These are phyloP conservation scores for Cantharis flavilabris DNA, from an alignment of 2,888 invertebrate species.

Conservation along the genomic window DNA sequence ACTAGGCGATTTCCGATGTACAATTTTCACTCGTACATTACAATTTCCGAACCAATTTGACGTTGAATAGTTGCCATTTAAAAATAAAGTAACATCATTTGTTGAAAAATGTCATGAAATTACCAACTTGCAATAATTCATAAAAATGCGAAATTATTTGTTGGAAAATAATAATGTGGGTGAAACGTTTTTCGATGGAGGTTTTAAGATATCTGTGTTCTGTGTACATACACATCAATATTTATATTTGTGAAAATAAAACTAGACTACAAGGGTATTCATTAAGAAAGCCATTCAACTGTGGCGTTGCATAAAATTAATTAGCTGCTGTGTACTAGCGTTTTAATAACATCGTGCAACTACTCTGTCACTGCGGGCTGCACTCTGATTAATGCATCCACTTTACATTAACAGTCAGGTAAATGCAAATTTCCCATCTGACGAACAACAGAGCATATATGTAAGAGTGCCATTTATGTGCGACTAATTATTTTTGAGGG, in stretches of 20 bases:
- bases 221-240: not conserved
- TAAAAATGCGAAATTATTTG: not conserved
- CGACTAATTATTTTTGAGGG: constrained; percentile 29
- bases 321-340: constrained; percentile 54
- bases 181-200: not conserved
- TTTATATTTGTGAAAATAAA: constrained; percentile 37
- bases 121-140: not conserved
- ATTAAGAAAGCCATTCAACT: constrained; percentile 56
- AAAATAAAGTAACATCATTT: not conserved
- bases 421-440: constrained; percentile 43
- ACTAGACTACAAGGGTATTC: constrained; percentile 43
- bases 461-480: constrained; percentile 28
- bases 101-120: not conserved
- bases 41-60: not conserved
- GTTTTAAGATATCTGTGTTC: not conserved
- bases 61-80: not conserved
- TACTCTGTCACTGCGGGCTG: constrained; percentile 51
- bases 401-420: constrained; percentile 57
- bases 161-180: not conserved
- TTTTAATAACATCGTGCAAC: constrained; percentile 53
- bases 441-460: constrained; percentile 26
- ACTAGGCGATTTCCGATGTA: not conserved
- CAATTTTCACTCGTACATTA: not conserved
- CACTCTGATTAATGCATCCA: constrained; percentile 56
- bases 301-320: constrained; percentile 58